Base-by-base conservation (phyloP, 2,113 vertebrate genomes). In the Misgurnus mizolepis region DNA sequence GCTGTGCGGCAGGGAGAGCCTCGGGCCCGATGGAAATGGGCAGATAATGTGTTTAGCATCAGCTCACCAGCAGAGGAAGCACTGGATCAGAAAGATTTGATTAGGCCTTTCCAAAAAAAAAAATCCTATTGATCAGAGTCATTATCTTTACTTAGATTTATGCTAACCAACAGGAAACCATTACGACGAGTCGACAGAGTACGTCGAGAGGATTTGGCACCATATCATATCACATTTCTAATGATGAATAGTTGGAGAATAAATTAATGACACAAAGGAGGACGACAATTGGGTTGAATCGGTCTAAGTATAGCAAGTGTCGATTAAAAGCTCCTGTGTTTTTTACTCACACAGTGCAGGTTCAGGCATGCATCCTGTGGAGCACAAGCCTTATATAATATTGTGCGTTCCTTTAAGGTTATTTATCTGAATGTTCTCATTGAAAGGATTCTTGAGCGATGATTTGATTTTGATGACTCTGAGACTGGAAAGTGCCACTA, bases 21-120 rank as follows among this genome's bases (percentile, higher is more conserved):
- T 67, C 45, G 3, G 77, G 77, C 60, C 83, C 83, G 82, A 86
- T 86, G 85, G 69, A 84, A 84, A 88, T 81, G 76, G 85, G 69
- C 75, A 84, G 83, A 83, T 88, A 85, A 88, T 85, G 78, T 80
- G 76, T 84, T 86, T 86, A 84, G 78, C 82, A 85, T 88, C 84
- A 88, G 82, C 78, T 84, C 76, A 79, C 81, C 67, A 58, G 74
- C 58, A 79, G 66, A 83, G 85, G 84, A 86, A 88, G 82, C 68
- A 81, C 80, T 83, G 82, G 84, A 81, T 73, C 67, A 79, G n/a
- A 81, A 22, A 65, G 80, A 84, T 86, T 88, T 67, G 84, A 88
- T 88, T 88, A 85, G 85, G 41, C 85, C 34, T 81, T 82, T 77
- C 50, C 84, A 50, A 84, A 86, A 34, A 34, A 34, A 34, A 82